phyloP scores from a whole-genome alignment of 2,888 invertebrate species.

The Neoscelio sp. region DNA sequence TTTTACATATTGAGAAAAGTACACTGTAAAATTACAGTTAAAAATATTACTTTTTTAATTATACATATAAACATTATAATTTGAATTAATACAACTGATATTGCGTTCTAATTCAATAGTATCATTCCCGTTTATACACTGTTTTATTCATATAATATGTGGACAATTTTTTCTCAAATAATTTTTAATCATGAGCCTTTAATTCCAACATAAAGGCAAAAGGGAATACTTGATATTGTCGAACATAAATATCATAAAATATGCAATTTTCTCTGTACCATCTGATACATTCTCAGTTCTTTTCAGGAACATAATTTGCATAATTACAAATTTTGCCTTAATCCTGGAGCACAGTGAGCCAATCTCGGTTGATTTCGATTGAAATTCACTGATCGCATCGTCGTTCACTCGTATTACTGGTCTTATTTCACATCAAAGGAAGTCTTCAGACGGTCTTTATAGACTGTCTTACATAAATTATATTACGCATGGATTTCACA shows the following conservation, averaged over 20 bases:
- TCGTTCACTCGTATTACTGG: constrained; percentile 71
- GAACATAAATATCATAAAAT: constrained; percentile 33
- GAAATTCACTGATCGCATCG: constrained; percentile 74
- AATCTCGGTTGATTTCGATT: constrained; percentile 72
- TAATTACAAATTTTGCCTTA: constrained; percentile 80
- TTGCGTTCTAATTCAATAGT: no score
- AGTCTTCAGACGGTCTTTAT: constrained; percentile 60
- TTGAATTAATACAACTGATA: no score
- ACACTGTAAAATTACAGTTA: no score
- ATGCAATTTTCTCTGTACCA: constrained; percentile 31
- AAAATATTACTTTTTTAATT: no score
- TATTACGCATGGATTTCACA: constrained; percentile 69
- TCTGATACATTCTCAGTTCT: constrained; percentile 48
- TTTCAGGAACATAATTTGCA: constrained; percentile 67
- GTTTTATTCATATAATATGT: no score
- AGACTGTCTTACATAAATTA: constrained; percentile 70
- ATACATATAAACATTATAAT: no score
- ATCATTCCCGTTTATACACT: no score
- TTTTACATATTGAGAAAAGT: no score
- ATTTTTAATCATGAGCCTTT: constrained; percentile 12
- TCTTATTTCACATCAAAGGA: constrained; percentile 77
- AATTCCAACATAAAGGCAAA: constrained; percentile 17
- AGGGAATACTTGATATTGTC: constrained; percentile 23
- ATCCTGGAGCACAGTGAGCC: constrained; percentile 71
- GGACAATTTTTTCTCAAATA: constrained; percentile 14